Conservation (phyloP, 2,888 invertebrate genomes). For the Nipponacmea schrenckii region DNA sequence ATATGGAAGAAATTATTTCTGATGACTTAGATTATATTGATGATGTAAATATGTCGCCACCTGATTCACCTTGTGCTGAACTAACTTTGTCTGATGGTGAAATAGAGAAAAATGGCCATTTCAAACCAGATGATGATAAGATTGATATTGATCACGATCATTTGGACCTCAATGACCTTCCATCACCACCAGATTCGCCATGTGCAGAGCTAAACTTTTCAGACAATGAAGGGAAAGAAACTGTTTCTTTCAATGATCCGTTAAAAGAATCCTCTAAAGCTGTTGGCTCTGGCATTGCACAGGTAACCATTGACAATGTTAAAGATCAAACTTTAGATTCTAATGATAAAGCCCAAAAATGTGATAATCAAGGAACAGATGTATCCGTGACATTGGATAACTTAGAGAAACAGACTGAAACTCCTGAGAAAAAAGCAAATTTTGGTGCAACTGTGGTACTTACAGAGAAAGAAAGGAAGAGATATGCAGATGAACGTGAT, state of each 20-base stretch:
- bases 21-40: no score
- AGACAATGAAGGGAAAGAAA: no score
- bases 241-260: no score
- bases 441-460: not conserved
- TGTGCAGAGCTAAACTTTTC: constrained; percentile 28
- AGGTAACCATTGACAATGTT: not conserved
- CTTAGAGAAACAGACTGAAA: not conserved
- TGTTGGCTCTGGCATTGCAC: not conserved
- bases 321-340: not conserved
- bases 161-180: constrained; percentile 25
- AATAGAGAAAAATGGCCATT: no score
- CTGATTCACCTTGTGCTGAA: no score
- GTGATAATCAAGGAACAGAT: not conserved
- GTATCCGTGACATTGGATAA: constrained; percentile 9
- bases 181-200: constrained; percentile 29
- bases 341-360: not conserved
- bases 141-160: not conserved
- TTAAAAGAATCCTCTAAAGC: no score
- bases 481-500: constrained; percentile 1
- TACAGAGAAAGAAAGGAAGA: constrained; percentile 1
- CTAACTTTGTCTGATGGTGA: no score
- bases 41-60: no score
- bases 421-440: not conserved
- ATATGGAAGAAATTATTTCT: no score
- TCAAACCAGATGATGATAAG: no score